Evolutionary conservation across 1,140 invertebrate species (phyloP), one percentile per base, ranked within the genome.

Genomic region (Sweltsa coloradensis): DNA sequence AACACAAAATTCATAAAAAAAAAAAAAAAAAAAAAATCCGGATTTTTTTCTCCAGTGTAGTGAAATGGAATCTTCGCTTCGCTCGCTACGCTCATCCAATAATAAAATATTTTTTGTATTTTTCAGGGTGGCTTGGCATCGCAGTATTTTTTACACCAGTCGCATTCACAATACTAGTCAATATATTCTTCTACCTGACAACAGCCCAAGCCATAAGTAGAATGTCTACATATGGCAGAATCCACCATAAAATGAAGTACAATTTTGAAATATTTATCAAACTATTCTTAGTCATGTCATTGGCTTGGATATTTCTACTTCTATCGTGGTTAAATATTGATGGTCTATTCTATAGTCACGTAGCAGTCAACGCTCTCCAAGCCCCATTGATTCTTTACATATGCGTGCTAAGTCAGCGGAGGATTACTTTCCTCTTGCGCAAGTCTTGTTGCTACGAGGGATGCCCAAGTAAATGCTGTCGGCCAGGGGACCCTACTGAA

Each of bases 171-270:
- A 75, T 89, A 40, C 59, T 88, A 24, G 71, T 85, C 27, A 78
- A 89, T 59, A 65, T 88, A 45, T 86, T 82, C 54, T 86, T 89
- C 54, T 82, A 82, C 53, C 65, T 81, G 13, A 83, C 82, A 4
- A 89, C 85, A 3, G 65, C 79, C n/a, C 82, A 82, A 57, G 75
- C 81, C 7, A 83, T 88, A 26, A 83, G 80, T 54, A 68, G 78
- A 50, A 81, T 85, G 70, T 79, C 78, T 55, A 82, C 81, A 5
- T 88, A 86, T 62, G 85, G 85, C 7, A 71, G 83, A 53, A 88
- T 89, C 56, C 84, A 88, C 54, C 82, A 87, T 55, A 88, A 88
- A 64, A 71, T 88, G 47, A 83, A 85, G 61, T 83, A 84, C 59
- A 81, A 83, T 63, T 88, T 86, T 53, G 72, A 81, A 49, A 78